A percentile compares a stretch with the other conserved stretches of the same genome.
phyloP scores from a whole-genome alignment of 2,113 vertebrate genomes.

The Illadopsis cleaveri region DNA sequence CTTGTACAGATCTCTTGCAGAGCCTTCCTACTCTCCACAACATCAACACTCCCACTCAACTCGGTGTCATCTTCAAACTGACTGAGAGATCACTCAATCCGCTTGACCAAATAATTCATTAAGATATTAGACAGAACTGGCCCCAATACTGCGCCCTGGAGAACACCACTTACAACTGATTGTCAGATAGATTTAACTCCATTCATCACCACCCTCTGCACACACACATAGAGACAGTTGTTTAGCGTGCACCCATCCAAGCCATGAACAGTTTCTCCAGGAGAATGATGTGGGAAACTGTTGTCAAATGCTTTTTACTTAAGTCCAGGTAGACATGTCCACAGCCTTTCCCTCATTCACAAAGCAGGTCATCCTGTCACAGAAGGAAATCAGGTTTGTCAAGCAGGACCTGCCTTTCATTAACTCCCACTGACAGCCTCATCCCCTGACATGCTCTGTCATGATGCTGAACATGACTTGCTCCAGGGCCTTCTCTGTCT shows the following conservation, averaged over 20 bases:
- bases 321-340: fast-evolving
- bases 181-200: neutral
- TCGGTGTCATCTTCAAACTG: neutral
- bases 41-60: neutral
- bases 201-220: neutral
- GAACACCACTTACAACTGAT: neutral
- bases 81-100: neutral
- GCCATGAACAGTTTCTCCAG: neutral
- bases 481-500: neutral
- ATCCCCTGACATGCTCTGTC: too few species aligned
- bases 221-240: neutral
- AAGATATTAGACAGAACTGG: neutral
- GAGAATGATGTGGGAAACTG: neutral
- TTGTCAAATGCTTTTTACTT: neutral
- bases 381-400: neutral
- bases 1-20: neutral
- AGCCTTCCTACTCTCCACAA: neutral
- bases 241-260: neutral
- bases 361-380: neutral
- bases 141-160: neutral
- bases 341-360: neutral
- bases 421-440: neutral
- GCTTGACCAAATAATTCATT: neutral
- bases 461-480: neutral
- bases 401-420: neutral